A percentile compares a stretch with the other conserved stretches of the same genome.
Conservation (phyloP, 2,113 vertebrate genomes). For the Centrocercus urophasianus region DNA sequence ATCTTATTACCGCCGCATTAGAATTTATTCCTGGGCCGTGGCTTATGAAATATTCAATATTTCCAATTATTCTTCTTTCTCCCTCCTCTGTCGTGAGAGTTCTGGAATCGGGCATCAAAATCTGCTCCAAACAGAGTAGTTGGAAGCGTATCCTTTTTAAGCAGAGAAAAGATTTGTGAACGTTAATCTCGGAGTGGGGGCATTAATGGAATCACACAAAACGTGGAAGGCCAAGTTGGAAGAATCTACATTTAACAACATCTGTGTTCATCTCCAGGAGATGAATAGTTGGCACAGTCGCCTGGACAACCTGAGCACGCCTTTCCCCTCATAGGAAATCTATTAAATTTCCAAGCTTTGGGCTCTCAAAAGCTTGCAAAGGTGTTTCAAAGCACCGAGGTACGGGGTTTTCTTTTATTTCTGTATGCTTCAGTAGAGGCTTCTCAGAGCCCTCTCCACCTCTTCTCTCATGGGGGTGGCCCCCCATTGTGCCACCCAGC, state of each 20-base stretch:
- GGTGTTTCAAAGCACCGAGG: not conserved
- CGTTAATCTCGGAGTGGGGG: accelerated
- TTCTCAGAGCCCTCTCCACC: not conserved
- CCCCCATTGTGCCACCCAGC: not conserved
- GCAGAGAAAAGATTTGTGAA: not conserved
- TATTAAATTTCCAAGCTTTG: not conserved
- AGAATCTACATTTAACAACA: not conserved
- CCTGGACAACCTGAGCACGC: not conserved
- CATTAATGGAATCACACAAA: accelerated
- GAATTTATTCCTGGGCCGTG: not conserved
- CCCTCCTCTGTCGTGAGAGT: not conserved
- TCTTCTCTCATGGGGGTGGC: not conserved
- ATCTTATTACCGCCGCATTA: not conserved
- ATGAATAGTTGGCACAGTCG: not conserved
- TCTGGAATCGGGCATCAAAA: not conserved
- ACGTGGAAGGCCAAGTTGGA: not conserved
- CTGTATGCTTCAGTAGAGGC: not conserved
- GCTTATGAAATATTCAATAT: not conserved
- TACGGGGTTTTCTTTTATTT: not conserved
- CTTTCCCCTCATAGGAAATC: not conserved
- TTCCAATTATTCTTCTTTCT: slow-evolving; percentile 4
- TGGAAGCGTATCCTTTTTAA: not conserved
- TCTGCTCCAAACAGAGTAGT: not conserved
- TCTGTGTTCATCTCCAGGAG: not conserved
- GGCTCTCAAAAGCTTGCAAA: not conserved